Base-by-base conservation (phyloP, 2,113 vertebrate genomes). In the Epinephelus cyanopodus region DNA sequence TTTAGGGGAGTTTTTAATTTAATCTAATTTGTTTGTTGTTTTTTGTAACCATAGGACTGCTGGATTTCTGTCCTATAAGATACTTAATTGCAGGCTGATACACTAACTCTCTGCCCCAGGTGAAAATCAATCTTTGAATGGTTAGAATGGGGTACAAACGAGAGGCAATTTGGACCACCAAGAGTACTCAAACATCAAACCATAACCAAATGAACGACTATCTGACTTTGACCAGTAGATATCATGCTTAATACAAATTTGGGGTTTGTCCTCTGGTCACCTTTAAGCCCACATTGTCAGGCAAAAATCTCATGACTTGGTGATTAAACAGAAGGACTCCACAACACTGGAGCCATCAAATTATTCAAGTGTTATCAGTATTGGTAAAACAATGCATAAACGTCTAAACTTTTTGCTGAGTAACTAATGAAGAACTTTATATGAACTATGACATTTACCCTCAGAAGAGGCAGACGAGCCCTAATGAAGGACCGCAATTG, bases 41-140 rank as follows among this genome's bases (percentile, higher is more conserved):
- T 10, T 62, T 11, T 62, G 5, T 13, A 33, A 67, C 6, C 11
- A 62, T 10, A 12, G 10, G 71, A 77, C 74, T 71, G 72, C 78
- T 79, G 56, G 63, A 74, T 80, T 57, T 77, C 19, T 75, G 58
- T 74, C 54, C 54, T 25, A 14, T 1, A 21, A 73, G 18, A 14
- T 33, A 39, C 21, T 53, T 23, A 15, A n/a, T 42, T 58, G 42
- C n/a, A 52, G 21, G 2, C 52, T 69, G 21, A 27, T 18, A 60
- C 45, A 13, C 8, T 23, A 25, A 50, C 48, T 19, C 3, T 12
- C 6, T 29, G 54, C 13, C 39, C 19, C 2, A 15, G 0, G 33
- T 45, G 6, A 33, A 42, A 62, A 42, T 19, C 5, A 8, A 1
- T 58, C 17, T 52, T 21, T 53, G 18, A 72, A 27, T 54, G 6